A percentile compares a stretch with the other conserved stretches of the same genome.
Conservation (phyloP, 64 coral and sea anemone species). For the Hydrozoanthus tunicans region DNA sequence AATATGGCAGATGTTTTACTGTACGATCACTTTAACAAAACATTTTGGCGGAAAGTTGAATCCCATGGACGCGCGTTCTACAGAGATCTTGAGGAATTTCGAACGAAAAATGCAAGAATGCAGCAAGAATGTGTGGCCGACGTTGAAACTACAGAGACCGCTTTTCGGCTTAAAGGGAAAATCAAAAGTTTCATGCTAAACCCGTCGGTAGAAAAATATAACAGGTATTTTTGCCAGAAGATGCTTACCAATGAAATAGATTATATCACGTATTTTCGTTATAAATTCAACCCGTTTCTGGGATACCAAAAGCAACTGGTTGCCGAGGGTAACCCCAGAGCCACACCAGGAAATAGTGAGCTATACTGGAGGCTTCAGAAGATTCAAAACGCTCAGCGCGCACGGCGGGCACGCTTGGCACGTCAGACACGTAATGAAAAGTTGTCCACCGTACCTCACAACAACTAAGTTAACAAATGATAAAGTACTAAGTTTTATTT, state of each 20-base stretch:
- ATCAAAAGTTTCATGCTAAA: slow-evolving; percentile 65
- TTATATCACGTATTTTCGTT: slow-evolving; percentile 86
- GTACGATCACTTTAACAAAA: slow-evolving; percentile 90
- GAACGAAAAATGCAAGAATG: slow-evolving; percentile 67
- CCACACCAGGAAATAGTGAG: background rate
- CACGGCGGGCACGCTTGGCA: no score
- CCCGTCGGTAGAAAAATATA: slow-evolving; percentile 47
- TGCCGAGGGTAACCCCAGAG: slow-evolving; percentile 23
- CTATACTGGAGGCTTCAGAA: slow-evolving; percentile 35
- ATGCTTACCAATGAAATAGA: slow-evolving; percentile 84
- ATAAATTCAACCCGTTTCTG: slow-evolving; percentile 62
- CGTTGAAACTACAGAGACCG: slow-evolving; percentile 69
- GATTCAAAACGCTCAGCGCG: background rate
- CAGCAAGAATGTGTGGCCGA: slow-evolving; percentile 69
- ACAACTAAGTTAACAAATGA: no score
- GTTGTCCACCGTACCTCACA: background rate
- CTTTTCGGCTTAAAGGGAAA: slow-evolving; percentile 62
- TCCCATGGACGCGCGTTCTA: slow-evolving; percentile 72
- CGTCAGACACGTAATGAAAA: background rate
- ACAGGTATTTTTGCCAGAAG: slow-evolving; percentile 88
- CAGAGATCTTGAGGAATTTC: slow-evolving; percentile 74
- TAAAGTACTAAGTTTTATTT: no score
- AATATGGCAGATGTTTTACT: slow-evolving; percentile 72
- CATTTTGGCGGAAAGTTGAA: slow-evolving; percentile 93
- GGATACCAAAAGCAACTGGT: slow-evolving; percentile 75